phyloP scores from a whole-genome alignment of 2,888 invertebrate species.

The Leucoma salicis region DNA sequence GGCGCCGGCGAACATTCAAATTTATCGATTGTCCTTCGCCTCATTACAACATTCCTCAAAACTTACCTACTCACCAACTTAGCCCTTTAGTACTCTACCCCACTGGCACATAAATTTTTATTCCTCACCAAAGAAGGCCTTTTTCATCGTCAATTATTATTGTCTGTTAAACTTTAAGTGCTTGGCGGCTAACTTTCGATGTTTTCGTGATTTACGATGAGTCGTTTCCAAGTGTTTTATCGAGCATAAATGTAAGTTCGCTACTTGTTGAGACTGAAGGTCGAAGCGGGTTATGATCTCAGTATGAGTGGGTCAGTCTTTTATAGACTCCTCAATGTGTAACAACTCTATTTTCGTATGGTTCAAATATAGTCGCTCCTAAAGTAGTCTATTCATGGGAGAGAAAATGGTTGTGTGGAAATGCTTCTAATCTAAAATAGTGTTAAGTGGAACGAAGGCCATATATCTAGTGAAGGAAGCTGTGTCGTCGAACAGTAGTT shows the following conservation, averaged over 20 bases:
- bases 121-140: conserved; percentile 61
- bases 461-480: conserved; percentile 67
- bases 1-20: conserved; percentile 81
- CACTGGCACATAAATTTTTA: conserved; percentile 76
- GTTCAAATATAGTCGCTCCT: conserved; percentile 30
- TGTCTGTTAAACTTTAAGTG: conserved; percentile 82
- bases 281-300: conserved; percentile 51
- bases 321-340: conserved; percentile 42
- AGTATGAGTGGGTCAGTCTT: conserved; percentile 67
- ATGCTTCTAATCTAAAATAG: conserved; percentile 36
- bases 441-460: conserved; percentile 56
- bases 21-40: conserved; percentile 80
- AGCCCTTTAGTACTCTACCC: conserved; percentile 63
- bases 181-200: conserved; percentile 79
- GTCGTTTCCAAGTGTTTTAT: conserved; percentile 79
- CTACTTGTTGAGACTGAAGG: conserved; percentile 79
- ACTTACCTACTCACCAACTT: conserved; percentile 74
- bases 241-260: conserved; percentile 79
- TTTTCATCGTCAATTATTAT: conserved; percentile 78
- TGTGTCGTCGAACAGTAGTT: conserved; percentile 73
- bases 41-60: conserved; percentile 80
- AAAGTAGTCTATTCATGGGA: conserved; percentile 20
- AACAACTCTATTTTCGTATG: conserved; percentile 37
- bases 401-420: conserved; percentile 17
- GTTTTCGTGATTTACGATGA: conserved; percentile 77